Percentiles rank a stretch among this genome's conserved stretches.
Conservation (phyloP, 2,113 vertebrate genomes). For the Agelaius phoeniceus region DNA sequence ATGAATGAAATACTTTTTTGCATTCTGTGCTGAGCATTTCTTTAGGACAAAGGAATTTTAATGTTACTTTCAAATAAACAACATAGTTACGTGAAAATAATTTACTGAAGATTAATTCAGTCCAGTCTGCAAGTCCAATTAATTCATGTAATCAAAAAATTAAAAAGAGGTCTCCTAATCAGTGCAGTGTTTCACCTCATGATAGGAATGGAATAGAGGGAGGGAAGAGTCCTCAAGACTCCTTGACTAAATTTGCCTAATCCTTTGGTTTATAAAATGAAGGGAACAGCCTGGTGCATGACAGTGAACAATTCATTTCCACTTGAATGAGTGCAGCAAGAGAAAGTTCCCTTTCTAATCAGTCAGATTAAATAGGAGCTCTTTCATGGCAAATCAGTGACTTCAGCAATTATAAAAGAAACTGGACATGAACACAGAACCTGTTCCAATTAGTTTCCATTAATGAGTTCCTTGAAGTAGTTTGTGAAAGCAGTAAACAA, state of each 20-base stretch:
- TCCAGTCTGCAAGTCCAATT: conserved; percentile 5
- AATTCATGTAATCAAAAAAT: conserved; percentile 36
- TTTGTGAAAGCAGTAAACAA: conserved; percentile 29
- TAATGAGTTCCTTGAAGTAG: not conserved
- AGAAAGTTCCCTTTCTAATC: conserved; percentile 45
- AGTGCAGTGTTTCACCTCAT: not conserved
- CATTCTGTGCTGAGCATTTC: not conserved
- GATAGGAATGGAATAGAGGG: not conserved
- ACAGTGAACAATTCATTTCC: conserved; percentile 16
- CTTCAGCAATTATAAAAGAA: conserved; percentile 37
- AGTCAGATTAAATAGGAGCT: conserved; percentile 16
- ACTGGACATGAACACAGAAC: not conserved
- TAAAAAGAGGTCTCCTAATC: not conserved
- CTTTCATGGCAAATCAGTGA: conserved; percentile 32
- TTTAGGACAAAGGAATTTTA: not conserved
- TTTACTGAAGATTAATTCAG: not conserved
- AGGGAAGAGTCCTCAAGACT: not conserved
- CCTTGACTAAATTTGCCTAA: conserved; percentile 13
- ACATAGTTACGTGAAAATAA: not conserved
- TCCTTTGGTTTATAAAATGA: conserved; percentile 31
- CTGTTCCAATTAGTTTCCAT: conserved; percentile 46
- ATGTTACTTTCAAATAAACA: not conserved
- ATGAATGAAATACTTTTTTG: not conserved
- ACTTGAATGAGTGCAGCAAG: not conserved
- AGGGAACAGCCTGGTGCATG: not conserved